Evolutionary conservation across 2,797 vertebrate genomes (phyloP).

Genomic region (Sebastes hubbsi): DNA sequence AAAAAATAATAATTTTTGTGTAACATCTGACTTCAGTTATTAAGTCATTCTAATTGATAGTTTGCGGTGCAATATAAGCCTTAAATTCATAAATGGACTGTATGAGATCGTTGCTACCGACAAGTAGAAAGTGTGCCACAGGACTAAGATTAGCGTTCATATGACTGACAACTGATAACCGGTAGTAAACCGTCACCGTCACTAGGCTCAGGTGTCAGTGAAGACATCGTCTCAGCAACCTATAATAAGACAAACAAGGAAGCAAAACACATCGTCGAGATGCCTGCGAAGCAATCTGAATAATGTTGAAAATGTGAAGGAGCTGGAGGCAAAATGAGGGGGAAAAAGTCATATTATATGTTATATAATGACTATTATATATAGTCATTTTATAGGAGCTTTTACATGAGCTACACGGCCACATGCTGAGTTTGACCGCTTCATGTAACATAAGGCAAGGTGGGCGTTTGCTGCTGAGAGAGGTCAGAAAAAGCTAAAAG

Average conservation of each 20-base stretch:
- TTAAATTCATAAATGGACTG: background rate
- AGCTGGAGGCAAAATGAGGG: background rate
- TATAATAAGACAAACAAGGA: constrained; percentile 22
- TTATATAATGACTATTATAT: background rate
- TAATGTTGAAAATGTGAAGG: background rate
- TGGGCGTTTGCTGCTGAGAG: background rate
- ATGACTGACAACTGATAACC: background rate
- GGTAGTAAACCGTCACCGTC: background rate
- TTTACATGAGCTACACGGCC: background rate
- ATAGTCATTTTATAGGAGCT: background rate
- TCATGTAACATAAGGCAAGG: background rate
- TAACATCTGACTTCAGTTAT: no score
- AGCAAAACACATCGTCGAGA: background rate
- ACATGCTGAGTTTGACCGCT: background rate
- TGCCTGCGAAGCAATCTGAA: background rate
- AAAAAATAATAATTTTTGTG: no score
- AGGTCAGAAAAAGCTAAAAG: background rate
- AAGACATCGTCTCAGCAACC: background rate
- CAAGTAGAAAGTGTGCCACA: background rate
- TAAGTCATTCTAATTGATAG: background rate
- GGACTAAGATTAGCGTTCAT: constrained; percentile 3
- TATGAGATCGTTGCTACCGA: background rate
- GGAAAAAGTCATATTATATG: background rate
- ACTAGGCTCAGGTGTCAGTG: constrained; percentile 12
- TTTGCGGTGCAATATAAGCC: background rate